These are phyloP conservation scores for Prenolepis imparis DNA, from an alignment of 2,888 invertebrate species.

Conservation along the genomic window DNA sequence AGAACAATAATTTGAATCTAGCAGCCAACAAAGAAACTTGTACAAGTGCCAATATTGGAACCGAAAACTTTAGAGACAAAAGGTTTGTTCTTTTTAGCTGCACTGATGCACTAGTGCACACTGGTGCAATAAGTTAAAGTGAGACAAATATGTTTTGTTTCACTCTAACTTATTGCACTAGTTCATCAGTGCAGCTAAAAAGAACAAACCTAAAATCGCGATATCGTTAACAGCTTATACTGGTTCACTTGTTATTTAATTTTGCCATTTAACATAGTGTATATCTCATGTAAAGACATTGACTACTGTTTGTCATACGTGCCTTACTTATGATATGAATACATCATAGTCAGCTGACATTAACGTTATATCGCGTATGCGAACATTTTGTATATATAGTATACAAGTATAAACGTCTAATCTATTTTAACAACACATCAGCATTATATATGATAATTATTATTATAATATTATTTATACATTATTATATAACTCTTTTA, in stretches of 20 bases:
- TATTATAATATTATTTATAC: conserved; percentile 66
- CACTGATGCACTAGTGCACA: too few species aligned
- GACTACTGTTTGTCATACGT: conserved; percentile 63
- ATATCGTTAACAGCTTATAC: conserved; percentile 15
- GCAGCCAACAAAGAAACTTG: background rate
- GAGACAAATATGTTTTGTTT: too few species aligned
- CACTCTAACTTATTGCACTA: too few species aligned
- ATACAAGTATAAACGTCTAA: conserved; percentile 55
- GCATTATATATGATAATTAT: conserved; percentile 64
- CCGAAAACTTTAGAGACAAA: background rate
- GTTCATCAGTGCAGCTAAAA: too few species aligned
- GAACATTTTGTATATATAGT: conserved; percentile 73
- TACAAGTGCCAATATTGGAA: background rate
- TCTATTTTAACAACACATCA: conserved; percentile 59
- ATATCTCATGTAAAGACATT: conserved; percentile 46
- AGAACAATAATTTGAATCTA: conserved; percentile 13
- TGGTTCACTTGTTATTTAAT: conserved; percentile 17
- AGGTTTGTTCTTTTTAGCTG: too few species aligned
- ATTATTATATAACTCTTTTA: conserved; percentile 37
- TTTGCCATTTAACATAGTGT: conserved; percentile 16
- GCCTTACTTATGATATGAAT: conserved; percentile 64
- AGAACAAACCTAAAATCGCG: too few species aligned
- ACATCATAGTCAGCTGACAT: conserved; percentile 61
- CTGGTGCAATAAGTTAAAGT: too few species aligned
- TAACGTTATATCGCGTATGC: conserved; percentile 37